Base-by-base conservation (phyloP, 1,140 invertebrate species). In the Sycophaga agraensis region DNA sequence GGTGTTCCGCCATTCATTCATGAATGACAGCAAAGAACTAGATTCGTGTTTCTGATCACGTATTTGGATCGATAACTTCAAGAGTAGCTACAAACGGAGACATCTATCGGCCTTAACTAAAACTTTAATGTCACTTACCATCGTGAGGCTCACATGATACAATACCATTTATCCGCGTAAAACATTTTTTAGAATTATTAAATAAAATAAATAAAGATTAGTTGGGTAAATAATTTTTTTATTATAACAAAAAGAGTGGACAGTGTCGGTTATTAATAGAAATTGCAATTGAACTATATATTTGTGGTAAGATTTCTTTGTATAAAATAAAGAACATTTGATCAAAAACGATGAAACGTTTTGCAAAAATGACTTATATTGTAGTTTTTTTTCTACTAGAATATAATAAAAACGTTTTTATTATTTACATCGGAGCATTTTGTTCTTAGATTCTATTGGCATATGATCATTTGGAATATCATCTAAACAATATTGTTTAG, bases 331-430 rank as follows among this genome's bases (percentile, higher is more conserved):
- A 1, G 12, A 31, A 34, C 34, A 5, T n/a, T n/a, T n/a, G n/a
- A n/a, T n/a, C n/a, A 31, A 2, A 21, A 31, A 34, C 24, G 21
- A 43, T 45, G 8, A n/a, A 43, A 5, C 2, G 12, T 46, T 35
- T 5, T 34, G 14, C 28, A 11, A 35, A 34, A 4, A 7, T 31
- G 1, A 19, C n/a, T 16, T 42, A n/a, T 31, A 31, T n/a, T 8
- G 5, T 42, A 55, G 16, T 16, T 12, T 31, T 31, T 19, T 12
- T 42, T 4, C 1, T 4, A 22, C 17, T 53, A 16, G 1, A 53
- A 40, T 51, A 51, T 37, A n/a, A n/a, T n/a, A n/a, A n/a, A 53
- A 53, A 53, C 39, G 2, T 11, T 49, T 39, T 4, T 51, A 51
- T 21, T 51, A 51, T 51, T 51, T 53, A 53, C 49, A 51, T 11